Evolutionary conservation across 2,888 invertebrate genomes (phyloP).

Genomic region (Metellina segmentata): DNA sequence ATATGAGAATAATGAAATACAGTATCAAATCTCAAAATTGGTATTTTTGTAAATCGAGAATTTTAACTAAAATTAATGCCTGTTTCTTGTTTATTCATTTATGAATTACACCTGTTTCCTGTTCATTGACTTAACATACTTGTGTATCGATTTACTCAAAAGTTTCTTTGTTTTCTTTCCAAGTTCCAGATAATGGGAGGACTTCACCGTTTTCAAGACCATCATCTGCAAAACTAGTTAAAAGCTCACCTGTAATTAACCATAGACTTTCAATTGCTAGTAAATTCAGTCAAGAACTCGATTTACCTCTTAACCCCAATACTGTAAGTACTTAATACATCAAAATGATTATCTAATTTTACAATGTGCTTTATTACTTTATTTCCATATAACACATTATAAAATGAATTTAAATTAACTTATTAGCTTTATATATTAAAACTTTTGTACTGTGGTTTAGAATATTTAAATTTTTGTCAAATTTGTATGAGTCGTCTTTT

Average conservation of each 20-base stretch:
- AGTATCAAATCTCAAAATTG: neutral
- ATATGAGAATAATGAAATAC: no score
- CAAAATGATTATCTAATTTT: no score
- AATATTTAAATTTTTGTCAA: no score
- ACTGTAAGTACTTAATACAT: slow-evolving; percentile 24
- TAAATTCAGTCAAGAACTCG: slow-evolving; percentile 47
- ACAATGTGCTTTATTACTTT: no score
- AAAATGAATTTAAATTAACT: neutral
- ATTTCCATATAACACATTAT: no score
- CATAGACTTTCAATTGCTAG: slow-evolving; percentile 43
- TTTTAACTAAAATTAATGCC: neutral
- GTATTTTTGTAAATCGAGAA: neutral
- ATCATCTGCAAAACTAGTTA: slow-evolving; percentile 67
- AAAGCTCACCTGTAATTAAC: slow-evolving; percentile 61
- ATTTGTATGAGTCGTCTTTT: no score
- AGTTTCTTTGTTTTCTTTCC: neutral
- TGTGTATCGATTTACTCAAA: no score
- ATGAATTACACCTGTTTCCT: no score
- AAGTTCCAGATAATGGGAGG: slow-evolving; percentile 53
- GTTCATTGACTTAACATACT: no score
- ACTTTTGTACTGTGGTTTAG: neutral
- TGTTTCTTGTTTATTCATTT: no score
- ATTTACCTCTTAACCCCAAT: slow-evolving; percentile 45
- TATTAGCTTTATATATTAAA: neutral
- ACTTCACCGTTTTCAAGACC: slow-evolving; percentile 68